Evolutionary conservation across 2,797 vertebrate genomes (phyloP).

Genomic region (Melanotaenia trifasciata): DNA sequence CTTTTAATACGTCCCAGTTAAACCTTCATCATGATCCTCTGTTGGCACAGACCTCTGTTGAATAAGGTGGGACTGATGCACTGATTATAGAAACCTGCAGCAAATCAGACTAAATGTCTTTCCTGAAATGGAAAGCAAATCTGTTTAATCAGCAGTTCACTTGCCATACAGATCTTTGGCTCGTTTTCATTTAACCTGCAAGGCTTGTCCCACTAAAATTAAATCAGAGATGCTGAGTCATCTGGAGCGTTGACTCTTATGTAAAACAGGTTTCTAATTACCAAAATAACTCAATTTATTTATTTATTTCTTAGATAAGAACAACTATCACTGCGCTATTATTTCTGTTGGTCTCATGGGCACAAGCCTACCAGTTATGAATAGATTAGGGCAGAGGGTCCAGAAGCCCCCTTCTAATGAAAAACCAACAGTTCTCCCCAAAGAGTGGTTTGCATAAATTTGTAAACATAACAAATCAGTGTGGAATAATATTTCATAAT

Average conservation of each 20-base stretch:
- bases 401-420: not conserved
- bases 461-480: not conserved
- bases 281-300: constrained; percentile 26
- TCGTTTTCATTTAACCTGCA: constrained; percentile 56
- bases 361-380: not conserved
- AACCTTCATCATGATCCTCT: constrained; percentile 37
- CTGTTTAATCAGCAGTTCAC: constrained; percentile 64
- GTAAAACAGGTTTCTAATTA: constrained; percentile 49
- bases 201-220: constrained; percentile 45
- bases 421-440: not conserved
- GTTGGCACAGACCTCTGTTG: constrained; percentile 37
- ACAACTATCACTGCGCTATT: not conserved
- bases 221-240: constrained; percentile 52
- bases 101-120: constrained; percentile 59
- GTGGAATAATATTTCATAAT: not conserved
- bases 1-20: constrained; percentile 32
- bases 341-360: constrained; percentile 12
- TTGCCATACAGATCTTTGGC: constrained; percentile 25
- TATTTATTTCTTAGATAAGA: not conserved
- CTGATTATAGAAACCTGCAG: constrained; percentile 58
- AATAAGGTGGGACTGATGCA: constrained; percentile 49
- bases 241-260: constrained; percentile 27
- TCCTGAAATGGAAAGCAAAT: constrained; percentile 49
- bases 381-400: not conserved
- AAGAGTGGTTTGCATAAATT: not conserved